A percentile compares a stretch with the other conserved stretches of the same genome.
Conservation (phyloP, 2,888 invertebrate genomes). For the Drosophila austrosaltans region DNA sequence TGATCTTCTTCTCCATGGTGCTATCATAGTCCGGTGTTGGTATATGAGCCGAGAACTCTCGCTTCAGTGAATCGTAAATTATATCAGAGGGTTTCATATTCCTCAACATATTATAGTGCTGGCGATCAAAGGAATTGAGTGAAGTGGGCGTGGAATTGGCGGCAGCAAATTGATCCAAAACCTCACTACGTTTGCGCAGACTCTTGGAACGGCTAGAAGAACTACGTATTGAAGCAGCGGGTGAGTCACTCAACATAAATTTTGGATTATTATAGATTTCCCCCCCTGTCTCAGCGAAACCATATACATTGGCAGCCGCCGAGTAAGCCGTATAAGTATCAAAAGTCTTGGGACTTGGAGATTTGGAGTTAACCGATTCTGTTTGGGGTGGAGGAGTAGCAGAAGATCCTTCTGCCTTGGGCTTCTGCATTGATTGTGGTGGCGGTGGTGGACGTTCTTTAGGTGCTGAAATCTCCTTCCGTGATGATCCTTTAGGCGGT, state of each 20-base stretch:
- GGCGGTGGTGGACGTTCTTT: constrained; percentile 82
- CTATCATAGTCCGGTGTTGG: constrained; percentile 84
- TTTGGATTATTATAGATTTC: constrained; percentile 83
- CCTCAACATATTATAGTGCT: constrained; percentile 82
- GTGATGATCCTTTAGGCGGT: constrained; percentile 49
- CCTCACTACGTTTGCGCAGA: constrained; percentile 76
- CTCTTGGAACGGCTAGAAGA: constrained; percentile 76
- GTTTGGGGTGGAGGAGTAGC: constrained; percentile 15
- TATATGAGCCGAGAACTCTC: constrained; percentile 80
- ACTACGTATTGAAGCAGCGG: constrained; percentile 78
- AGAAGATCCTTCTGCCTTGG: constrained; percentile 17
- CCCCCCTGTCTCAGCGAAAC: constrained; percentile 78
- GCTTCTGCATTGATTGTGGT: constrained; percentile 47
- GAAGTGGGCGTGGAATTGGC: constrained; percentile 78
- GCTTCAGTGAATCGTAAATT: constrained; percentile 87
- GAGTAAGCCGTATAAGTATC: constrained; percentile 70
- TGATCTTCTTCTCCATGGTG: constrained; percentile 82
- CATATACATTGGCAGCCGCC: constrained; percentile 74
- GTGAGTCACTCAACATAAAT: constrained; percentile 82
- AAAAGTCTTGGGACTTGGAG: constrained; percentile 42
- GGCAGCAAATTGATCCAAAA: constrained; percentile 81
- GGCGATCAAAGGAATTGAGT: constrained; percentile 78
- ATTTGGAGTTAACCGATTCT: constrained; percentile 43
- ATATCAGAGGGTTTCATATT: constrained; percentile 85
- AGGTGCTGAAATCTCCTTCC: constrained; percentile 74